Percentiles rank a stretch among this genome's conserved stretches.
Evolutionary conservation across 1,140 invertebrate genomes (phyloP).

Genomic region (Leptinotarsa defecta): DNA sequence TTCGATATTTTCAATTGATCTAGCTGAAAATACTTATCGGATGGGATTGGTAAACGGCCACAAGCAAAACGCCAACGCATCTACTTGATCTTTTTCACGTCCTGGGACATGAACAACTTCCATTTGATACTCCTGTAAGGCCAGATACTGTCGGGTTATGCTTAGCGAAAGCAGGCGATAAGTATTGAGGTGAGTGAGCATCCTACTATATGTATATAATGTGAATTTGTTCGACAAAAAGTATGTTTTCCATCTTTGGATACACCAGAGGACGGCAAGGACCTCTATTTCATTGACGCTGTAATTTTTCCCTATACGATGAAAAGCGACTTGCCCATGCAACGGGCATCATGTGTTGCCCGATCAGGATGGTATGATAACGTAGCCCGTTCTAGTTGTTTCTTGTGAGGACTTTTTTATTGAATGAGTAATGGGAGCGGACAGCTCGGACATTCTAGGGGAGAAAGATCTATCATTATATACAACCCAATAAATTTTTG

Average conservation of each 20-base stretch:
- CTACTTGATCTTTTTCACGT: too few relatives aligned
- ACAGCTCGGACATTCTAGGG: not conserved
- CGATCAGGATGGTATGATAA: not conserved
- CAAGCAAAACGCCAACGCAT: too few relatives aligned
- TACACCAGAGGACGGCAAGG: not conserved
- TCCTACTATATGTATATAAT: not conserved
- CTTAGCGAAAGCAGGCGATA: not conserved
- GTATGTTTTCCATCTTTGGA: not conserved
- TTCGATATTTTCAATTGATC: too few relatives aligned
- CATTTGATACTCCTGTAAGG: too few relatives aligned
- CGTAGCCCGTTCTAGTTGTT: not conserved
- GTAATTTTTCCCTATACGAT: not conserved
- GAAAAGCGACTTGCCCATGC: not conserved
- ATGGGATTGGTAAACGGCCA: too few relatives aligned
- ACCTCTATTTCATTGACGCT: not conserved
- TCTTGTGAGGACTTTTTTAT: not conserved
- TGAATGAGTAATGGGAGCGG: not conserved
- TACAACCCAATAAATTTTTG: not conserved
- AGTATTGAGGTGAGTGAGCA: not conserved
- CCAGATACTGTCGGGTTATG: too few relatives aligned
- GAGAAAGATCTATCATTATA: not conserved
- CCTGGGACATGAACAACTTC: too few relatives aligned
- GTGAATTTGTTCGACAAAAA: not conserved
- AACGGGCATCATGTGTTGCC: not conserved
- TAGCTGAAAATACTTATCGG: too few relatives aligned